A percentile compares a stretch with the other conserved stretches of the same genome.
phyloP scores from a whole-genome alignment of 2,797 vertebrate species.

The Smutsia temminckii region DNA sequence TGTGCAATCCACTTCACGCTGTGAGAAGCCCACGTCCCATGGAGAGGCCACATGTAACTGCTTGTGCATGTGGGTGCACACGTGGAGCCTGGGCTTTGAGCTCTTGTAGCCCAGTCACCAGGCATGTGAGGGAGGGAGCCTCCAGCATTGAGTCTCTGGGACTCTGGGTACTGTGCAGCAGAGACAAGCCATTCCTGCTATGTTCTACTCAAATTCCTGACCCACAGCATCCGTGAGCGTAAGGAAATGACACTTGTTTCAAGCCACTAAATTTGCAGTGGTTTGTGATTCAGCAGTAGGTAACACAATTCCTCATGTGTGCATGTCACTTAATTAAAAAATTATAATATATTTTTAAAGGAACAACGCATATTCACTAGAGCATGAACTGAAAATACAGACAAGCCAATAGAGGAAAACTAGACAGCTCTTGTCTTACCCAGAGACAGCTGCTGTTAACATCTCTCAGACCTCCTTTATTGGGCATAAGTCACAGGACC shows the following conservation, averaged over 20 bases:
- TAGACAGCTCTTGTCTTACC: not conserved
- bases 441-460: not conserved
- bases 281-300: not conserved
- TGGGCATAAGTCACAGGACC: not conserved
- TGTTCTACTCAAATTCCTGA: not conserved
- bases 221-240: not conserved
- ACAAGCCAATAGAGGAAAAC: not conserved
- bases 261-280: not conserved
- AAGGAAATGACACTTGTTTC: not conserved
- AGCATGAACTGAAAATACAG: slow-evolving; percentile 41
- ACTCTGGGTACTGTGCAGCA: not conserved
- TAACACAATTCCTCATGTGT: not conserved
- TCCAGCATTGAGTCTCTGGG: not conserved
- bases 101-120: not conserved
- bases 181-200: not conserved
- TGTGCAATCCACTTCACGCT: not conserved
- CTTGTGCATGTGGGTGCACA: not conserved
- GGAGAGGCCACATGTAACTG: not conserved
- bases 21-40: not conserved
- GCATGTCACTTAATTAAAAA: slow-evolving; percentile 24
- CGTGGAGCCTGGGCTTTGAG: not conserved
- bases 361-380: not conserved
- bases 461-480: not conserved
- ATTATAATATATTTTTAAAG: slow-evolving; percentile 10
- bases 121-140: not conserved